Percentiles rank a stretch among this genome's conserved stretches.
Evolutionary conservation across 1,140 invertebrate genomes (phyloP).

Genomic region (Nasonia longicornis): DNA sequence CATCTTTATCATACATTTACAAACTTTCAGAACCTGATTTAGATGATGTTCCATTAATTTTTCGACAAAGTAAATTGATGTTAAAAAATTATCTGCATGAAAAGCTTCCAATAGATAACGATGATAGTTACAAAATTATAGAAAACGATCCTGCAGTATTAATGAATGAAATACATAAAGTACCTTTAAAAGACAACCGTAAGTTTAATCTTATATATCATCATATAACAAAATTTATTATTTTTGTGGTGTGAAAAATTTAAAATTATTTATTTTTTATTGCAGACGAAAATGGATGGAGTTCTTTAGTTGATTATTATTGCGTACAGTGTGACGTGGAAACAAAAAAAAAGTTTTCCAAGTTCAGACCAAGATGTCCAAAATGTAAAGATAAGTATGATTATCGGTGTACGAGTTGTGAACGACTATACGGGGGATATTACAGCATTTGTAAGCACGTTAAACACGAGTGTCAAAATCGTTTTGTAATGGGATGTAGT

Average conservation of each 20-base stretch:
- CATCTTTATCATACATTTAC: background rate
- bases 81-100: too few species aligned
- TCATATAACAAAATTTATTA: background rate
- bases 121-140: background rate
- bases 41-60: too few species aligned
- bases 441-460: background rate
- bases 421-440: background rate
- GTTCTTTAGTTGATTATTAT: conserved; percentile 9
- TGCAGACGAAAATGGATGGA: background rate
- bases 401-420: conserved; percentile 10
- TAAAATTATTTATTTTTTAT: background rate
- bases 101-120: too few species aligned
- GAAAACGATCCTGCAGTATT: background rate
- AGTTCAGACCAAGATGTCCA: conserved; percentile 5
- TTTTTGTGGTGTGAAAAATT: background rate
- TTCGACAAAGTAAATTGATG: too few species aligned
- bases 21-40: too few species aligned
- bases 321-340: background rate
- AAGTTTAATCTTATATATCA: background rate
- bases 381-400: conserved; percentile 11
- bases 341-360: background rate
- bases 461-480: background rate
- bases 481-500: background rate
- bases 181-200: background rate
- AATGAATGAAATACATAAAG: background rate